These are phyloP conservation scores for Hipparchia sbordonii DNA, from an alignment of 2,888 invertebrate species.

Conservation along the genomic window DNA sequence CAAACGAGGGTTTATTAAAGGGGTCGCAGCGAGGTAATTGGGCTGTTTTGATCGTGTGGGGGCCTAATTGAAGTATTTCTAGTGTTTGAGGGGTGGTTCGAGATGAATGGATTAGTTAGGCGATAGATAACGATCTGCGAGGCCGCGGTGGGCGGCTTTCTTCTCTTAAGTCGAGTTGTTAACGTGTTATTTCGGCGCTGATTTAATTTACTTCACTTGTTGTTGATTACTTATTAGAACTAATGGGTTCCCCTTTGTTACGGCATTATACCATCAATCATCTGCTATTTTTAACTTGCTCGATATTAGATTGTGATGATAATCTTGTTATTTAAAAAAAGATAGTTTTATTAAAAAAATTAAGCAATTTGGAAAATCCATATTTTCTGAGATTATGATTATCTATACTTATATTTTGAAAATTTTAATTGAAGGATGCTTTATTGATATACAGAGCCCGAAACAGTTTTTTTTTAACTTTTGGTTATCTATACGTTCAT, in stretches of 20 bases:
- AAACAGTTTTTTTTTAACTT: too few relatives aligned
- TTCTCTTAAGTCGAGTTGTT: slow-evolving; percentile 42
- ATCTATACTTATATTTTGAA: too few relatives aligned
- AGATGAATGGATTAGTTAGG: slow-evolving; percentile 75
- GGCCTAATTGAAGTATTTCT: slow-evolving; percentile 75
- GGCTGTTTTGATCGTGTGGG: slow-evolving; percentile 72
- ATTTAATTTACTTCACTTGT: slow-evolving; percentile 38
- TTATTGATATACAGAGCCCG: too few relatives aligned
- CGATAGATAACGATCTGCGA: slow-evolving; percentile 66
- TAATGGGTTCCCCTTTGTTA: neutral
- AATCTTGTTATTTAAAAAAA: too few relatives aligned
- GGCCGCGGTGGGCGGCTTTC: slow-evolving; percentile 45
- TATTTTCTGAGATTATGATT: too few relatives aligned
- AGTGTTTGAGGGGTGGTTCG: slow-evolving; percentile 68
- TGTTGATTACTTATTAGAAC: slow-evolving; percentile 16
- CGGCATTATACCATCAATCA: too few relatives aligned
- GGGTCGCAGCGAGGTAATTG: slow-evolving; percentile 71
- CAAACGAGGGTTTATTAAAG: slow-evolving; percentile 75
- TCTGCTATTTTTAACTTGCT: too few relatives aligned
- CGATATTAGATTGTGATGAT: too few relatives aligned
- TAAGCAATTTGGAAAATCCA: too few relatives aligned
- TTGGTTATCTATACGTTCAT: too few relatives aligned
- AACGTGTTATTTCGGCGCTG: slow-evolving; percentile 38
- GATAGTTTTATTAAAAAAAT: too few relatives aligned
- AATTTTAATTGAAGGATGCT: too few relatives aligned